phyloP scores from a whole-genome alignment of 2,113 vertebrate species.

The Notothenia coriiceps region DNA sequence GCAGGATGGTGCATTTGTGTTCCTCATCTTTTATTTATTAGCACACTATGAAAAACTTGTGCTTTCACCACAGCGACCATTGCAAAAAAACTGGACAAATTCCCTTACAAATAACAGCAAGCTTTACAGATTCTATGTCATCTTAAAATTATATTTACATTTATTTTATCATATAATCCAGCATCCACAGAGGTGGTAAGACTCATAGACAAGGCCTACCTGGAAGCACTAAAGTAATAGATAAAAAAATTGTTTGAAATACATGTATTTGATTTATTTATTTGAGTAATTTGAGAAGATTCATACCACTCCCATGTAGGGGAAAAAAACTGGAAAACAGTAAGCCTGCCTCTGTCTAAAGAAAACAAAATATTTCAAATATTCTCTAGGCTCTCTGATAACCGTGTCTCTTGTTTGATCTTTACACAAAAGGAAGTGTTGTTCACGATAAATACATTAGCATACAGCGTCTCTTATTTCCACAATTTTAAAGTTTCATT shows the following conservation, averaged over 20 bases:
- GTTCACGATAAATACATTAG: no score
- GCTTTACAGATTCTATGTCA: neutral
- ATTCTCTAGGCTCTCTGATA: neutral
- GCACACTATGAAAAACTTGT: neutral
- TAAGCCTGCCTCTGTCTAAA: neutral
- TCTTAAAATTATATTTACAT: neutral
- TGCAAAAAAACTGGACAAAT: conserved; percentile 26
- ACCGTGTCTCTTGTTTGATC: neutral
- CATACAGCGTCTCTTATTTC: no score
- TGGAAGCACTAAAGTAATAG: neutral
- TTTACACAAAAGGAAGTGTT: neutral
- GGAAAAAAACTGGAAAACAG: no score
- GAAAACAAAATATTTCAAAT: no score
- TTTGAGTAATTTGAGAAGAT: neutral
- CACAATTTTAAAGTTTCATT: no score
- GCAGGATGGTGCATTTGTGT: conserved; percentile 30
- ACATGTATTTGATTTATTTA: neutral
- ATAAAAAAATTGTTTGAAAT: neutral
- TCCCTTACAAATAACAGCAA: conserved; percentile 6
- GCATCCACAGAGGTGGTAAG: neutral
- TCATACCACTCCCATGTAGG: neutral
- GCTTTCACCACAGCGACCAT: conserved; percentile 26
- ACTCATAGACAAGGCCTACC: no score
- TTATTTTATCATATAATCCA: neutral
- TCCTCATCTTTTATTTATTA: conserved; percentile 18